Conservation (phyloP, 2,113 vertebrate species). For the Porphyrio hochstetteri region DNA sequence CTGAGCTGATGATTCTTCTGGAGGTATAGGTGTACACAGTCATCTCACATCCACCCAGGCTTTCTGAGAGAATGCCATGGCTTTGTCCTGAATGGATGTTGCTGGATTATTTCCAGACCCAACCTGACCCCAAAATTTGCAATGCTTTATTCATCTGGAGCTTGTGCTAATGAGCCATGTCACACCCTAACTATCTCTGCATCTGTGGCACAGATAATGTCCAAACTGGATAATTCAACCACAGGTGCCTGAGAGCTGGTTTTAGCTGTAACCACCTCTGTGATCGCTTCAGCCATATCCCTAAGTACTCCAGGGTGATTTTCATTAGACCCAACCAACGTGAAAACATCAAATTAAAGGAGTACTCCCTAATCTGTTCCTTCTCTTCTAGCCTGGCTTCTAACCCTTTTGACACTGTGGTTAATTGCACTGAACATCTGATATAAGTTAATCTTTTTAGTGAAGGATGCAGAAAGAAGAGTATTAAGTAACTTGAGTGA, state of each 20-base stretch:
- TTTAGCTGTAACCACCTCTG: background rate
- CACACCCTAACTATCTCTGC: background rate
- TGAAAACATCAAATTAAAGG: slow-evolving; percentile 12
- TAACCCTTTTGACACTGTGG: background rate
- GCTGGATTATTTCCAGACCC: background rate
- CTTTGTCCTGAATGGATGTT: background rate
- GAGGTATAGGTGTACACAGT: background rate
- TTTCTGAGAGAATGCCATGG: background rate
- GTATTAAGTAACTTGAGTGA: background rate
- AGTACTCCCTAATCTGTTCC: background rate
- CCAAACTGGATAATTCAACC: background rate
- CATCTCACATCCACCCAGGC: background rate
- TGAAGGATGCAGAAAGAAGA: background rate
- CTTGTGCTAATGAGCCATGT: background rate
- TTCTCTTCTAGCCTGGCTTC: background rate
- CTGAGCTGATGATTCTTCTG: background rate
- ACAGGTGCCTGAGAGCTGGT: background rate
- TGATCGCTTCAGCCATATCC: background rate
- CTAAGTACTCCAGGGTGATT: background rate
- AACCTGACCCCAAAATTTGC: background rate
- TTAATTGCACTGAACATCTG: slow-evolving; percentile 8
- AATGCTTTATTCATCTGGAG: background rate
- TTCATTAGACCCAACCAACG: background rate
- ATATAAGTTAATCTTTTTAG: slow-evolving; percentile 7
- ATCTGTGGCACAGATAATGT: slow-evolving; percentile 10